Evolutionary conservation across 2,888 invertebrate species (phyloP), one percentile per base, ranked within the genome.

Genomic region (Pecten maximus): DNA sequence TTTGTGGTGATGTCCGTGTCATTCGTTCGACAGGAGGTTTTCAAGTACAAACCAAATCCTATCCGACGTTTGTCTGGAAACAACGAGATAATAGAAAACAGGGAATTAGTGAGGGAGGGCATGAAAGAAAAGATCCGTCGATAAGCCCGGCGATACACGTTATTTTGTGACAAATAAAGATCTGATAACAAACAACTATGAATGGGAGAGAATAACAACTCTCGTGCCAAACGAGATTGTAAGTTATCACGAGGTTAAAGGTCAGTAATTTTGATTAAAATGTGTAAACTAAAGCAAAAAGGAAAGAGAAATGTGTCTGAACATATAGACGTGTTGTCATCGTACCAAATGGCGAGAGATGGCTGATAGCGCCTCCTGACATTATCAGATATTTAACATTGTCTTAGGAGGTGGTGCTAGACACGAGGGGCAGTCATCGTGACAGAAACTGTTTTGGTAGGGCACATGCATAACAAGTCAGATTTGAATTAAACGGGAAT

Each of bases 151-250:
- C 74, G 74, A 74, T 74, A 74, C 74, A 74, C 74, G 74, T 74
- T 74, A 74, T 74, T 74, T 74, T 74, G 74, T 74, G 74, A 35
- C 74, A 74, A 74, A 74, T 74, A 74, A 74, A 74, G 74, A 74
- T 74, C 74, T 35, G 74, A 74, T 74, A 74, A 74, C 74, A 35
- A 74, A 74, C 6, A 10, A 6, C 74, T 28, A 12, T 74, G 74
- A 74, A 74, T 35, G 74, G 35, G 2, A 35, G 35, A 74, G 74
- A 74, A 28, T 74, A 74, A 74, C 35, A 74, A 74, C 74, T 74
- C 74, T 74, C 74, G 74, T 74, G 74, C 74, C 74, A 74, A 74
- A 74, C 74, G 74, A 74, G 74, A 74, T 74, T 74, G 74, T 74
- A 74, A 74, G 74, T 74, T 74, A 74, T 74, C 74, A 15, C 23